Conservation (phyloP, 2,113 vertebrate species). For the Thermophis baileyi region DNA sequence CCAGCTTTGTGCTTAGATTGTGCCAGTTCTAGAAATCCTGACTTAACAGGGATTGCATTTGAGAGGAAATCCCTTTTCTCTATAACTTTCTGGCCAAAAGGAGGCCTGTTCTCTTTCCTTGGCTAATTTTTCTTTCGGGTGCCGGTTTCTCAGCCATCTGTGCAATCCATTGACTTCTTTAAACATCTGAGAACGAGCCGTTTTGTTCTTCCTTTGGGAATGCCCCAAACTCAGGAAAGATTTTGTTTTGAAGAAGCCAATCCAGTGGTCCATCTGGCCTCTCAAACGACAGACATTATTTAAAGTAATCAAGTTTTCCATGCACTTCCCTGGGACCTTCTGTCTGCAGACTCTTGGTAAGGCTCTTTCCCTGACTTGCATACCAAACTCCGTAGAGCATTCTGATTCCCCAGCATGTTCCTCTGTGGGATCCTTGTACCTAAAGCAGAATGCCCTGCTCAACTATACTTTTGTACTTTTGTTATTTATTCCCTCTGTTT, state of each 20-base stretch:
- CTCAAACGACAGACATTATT: conserved; percentile 18
- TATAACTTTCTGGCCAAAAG: background rate
- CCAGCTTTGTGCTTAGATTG: background rate
- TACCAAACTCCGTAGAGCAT: background rate
- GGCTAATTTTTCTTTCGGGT: background rate
- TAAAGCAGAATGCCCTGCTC: background rate
- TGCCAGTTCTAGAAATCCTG: background rate
- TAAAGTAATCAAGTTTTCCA: conserved; percentile 27
- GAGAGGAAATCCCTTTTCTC: conserved; percentile 5
- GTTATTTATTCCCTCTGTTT: background rate
- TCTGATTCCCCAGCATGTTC: background rate
- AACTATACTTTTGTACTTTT: background rate
- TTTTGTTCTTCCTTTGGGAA: background rate
- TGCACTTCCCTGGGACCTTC: conserved; percentile 13
- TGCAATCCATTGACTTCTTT: background rate
- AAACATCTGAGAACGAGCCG: background rate
- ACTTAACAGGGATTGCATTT: background rate
- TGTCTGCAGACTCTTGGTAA: conserved; percentile 5
- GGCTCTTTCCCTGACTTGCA: conserved; percentile 10
- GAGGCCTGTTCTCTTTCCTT: background rate
- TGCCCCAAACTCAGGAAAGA: background rate
- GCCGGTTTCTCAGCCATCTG: background rate
- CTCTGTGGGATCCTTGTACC: background rate
- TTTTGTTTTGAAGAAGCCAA: conserved; percentile 6
- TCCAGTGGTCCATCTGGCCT: conserved; percentile 19